Percentiles rank a stretch among this genome's conserved stretches.
Conservation (phyloP, 2,797 vertebrate genomes). For the Leptoclinus maculatus region DNA sequence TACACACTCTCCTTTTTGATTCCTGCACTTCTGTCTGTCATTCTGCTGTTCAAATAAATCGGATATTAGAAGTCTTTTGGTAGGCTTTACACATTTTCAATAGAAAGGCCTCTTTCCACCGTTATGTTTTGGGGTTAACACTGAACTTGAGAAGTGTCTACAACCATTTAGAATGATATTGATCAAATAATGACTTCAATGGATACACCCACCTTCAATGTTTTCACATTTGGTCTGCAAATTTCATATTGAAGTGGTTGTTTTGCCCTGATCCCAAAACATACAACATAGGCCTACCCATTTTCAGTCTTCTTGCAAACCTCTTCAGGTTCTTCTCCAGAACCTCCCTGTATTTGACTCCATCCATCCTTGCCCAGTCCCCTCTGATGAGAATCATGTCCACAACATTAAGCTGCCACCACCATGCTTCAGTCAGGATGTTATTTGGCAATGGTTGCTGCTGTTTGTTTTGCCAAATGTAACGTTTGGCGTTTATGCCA, state of each 20-base stretch:
- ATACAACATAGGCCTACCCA: background rate
- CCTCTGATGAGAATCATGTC: background rate
- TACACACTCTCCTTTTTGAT: constrained; percentile 14
- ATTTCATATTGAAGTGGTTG: background rate
- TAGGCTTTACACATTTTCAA: background rate
- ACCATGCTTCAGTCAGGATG: background rate
- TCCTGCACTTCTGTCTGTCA: constrained; percentile 3
- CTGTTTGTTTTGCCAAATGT: too few species aligned
- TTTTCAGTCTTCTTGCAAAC: background rate
- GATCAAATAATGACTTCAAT: background rate
- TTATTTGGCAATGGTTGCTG: background rate
- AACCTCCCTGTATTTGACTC: background rate
- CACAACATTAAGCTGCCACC: background rate
- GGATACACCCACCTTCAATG: background rate
- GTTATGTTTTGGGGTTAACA: background rate
- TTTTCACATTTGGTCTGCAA: background rate
- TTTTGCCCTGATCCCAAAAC: background rate
- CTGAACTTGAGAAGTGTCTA: background rate
- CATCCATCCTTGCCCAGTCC: background rate
- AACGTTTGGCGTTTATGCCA: too few species aligned
- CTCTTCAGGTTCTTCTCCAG: background rate
- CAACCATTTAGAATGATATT: background rate
- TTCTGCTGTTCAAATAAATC: background rate
- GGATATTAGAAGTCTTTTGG: background rate
- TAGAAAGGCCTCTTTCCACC: background rate